These are phyloP conservation scores for Dysidea cf. avara DNA, from an alignment of 37 sponge, comb jelly and placozoan species.

Conservation along the genomic window DNA sequence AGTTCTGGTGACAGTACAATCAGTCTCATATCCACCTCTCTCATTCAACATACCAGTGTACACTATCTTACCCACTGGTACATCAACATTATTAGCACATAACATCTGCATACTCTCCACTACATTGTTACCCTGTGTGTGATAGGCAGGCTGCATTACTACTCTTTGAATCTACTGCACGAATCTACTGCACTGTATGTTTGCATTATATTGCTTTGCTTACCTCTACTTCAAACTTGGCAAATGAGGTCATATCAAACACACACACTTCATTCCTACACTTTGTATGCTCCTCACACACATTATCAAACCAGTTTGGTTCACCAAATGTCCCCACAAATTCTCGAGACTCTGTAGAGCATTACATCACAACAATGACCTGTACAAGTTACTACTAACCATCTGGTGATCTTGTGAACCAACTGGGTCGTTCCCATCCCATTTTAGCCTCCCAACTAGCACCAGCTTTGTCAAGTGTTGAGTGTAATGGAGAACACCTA, in stretches of 20 bases:
- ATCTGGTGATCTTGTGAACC: slow-evolving; percentile 50
- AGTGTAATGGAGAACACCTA: slow-evolving; percentile 34
- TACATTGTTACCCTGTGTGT: slow-evolving; percentile 46
- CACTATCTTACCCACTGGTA: slow-evolving; percentile 50
- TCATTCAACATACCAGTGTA: slow-evolving; percentile 85
- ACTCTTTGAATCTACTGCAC: not conserved
- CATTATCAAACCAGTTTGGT: slow-evolving; percentile 63
- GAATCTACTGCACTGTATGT: not conserved
- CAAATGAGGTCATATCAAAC: slow-evolving; percentile 81
- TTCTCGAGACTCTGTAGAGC: slow-evolving; percentile 15
- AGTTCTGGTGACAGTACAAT: slow-evolving; percentile 58
- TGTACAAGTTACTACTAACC: too few relatives aligned
- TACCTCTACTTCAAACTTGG: slow-evolving; percentile 74
- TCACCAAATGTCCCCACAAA: slow-evolving; percentile 53
- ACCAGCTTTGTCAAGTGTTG: slow-evolving; percentile 30
- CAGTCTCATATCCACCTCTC: slow-evolving; percentile 70
- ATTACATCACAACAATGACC: too few relatives aligned
- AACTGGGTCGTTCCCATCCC: slow-evolving; percentile 86
- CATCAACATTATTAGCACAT: slow-evolving; percentile 42
- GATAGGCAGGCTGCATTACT: not conserved
- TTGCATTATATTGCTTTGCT: too few relatives aligned
- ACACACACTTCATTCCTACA: slow-evolving; percentile 57
- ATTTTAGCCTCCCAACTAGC: slow-evolving; percentile 40
- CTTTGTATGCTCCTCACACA: slow-evolving; percentile 53
- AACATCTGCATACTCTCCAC: slow-evolving; percentile 34